These are phyloP conservation scores for Megathymus violae DNA, from an alignment of 1,140 invertebrate genomes.

Conservation along the genomic window DNA sequence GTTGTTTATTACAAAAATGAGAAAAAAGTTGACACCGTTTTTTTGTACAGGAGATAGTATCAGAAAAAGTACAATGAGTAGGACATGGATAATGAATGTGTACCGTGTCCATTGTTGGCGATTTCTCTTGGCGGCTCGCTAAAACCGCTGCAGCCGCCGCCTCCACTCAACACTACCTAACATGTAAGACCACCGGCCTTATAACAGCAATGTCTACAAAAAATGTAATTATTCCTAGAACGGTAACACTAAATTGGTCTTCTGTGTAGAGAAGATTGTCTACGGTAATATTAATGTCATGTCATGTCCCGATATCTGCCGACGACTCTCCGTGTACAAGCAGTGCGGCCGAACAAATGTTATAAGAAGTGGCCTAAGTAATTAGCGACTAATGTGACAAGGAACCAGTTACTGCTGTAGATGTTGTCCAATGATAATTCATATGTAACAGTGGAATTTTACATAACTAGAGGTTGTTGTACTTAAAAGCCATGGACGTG, in stretches of 20 bases:
- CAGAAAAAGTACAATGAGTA: slow-evolving; percentile 71
- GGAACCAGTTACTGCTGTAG: slow-evolving; percentile 35
- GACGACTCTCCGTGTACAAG: slow-evolving; percentile 39
- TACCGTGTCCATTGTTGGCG: slow-evolving; percentile 73
- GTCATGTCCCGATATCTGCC: slow-evolving; percentile 48
- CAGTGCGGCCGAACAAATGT: slow-evolving; percentile 35
- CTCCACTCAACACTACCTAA: slow-evolving; percentile 53
- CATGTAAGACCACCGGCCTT: slow-evolving; percentile 66
- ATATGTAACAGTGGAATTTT: slow-evolving; percentile 32
- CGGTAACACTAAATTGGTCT: slow-evolving; percentile 70
- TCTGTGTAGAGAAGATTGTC: slow-evolving; percentile 51
- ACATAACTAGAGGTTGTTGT: slow-evolving; percentile 32
- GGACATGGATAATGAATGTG: slow-evolving; percentile 63
- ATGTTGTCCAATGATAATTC: slow-evolving; percentile 36
- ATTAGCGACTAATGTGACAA: slow-evolving; percentile 45
- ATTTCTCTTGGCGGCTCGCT: slow-evolving; percentile 76
- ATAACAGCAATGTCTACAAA: slow-evolving; percentile 51
- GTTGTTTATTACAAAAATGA: slow-evolving; percentile 48
- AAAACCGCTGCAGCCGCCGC: slow-evolving; percentile 68
- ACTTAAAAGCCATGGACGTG: slow-evolving; percentile 20
- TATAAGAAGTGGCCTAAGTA: slow-evolving; percentile 47
- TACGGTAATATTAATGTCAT: slow-evolving; percentile 65
- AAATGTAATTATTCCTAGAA: slow-evolving; percentile 74
- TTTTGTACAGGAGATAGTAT: slow-evolving; percentile 58
- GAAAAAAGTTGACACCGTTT: slow-evolving; percentile 66